Conservation (phyloP, 2,113 vertebrate genomes). For the Proteles cristata region DNA sequence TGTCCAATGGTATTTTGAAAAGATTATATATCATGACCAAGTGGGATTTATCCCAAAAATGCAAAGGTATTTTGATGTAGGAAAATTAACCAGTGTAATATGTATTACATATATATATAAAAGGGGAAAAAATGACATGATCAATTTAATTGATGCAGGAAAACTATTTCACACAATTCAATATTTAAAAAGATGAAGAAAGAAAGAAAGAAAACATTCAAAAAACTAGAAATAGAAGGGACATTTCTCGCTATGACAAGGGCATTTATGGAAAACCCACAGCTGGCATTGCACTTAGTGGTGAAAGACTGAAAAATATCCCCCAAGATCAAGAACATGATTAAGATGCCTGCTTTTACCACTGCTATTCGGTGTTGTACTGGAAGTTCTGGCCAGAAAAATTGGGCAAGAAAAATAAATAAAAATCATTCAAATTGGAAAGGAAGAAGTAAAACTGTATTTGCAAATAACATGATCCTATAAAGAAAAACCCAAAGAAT, state of each 20-base stretch:
- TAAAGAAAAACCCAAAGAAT: slow-evolving; percentile 9
- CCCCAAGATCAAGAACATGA: background rate
- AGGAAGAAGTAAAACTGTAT: slow-evolving; percentile 12
- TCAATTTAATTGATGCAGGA: background rate
- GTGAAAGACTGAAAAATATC: background rate
- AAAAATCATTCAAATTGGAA: background rate
- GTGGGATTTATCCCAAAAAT: background rate
- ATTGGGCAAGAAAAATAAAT: background rate
- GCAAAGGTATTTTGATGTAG: background rate
- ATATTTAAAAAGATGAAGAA: background rate
- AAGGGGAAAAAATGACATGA: background rate
- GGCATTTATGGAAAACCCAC: background rate
- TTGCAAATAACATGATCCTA: background rate
- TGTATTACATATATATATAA: background rate
- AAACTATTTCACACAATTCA: background rate
- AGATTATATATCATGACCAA: background rate
- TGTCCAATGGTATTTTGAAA: background rate
- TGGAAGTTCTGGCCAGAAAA: slow-evolving; percentile 1
- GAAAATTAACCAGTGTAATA: background rate
- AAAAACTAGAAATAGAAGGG: background rate
- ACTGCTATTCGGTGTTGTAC: background rate
- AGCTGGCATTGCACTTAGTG: background rate
- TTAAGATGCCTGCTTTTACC: background rate
- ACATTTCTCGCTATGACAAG: background rate
- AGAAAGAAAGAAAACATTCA: background rate